Evolutionary conservation across 2,888 invertebrate genomes (phyloP).

Genomic region (Candidula unifasciata): DNA sequence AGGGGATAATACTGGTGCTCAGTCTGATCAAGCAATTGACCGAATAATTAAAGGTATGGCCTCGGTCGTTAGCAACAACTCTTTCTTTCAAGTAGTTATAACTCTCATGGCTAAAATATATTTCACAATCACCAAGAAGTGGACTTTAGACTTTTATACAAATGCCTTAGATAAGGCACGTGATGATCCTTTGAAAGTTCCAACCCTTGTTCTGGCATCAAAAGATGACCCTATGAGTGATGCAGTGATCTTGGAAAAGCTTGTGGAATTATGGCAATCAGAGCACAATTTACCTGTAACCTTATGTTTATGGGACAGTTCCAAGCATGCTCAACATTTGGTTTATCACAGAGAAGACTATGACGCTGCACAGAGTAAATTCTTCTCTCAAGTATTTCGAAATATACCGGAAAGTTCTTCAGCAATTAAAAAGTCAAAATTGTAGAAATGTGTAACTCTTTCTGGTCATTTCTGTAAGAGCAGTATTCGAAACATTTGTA

Average conservation of each 20-base stretch:
- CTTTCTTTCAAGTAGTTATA: conserved; percentile 55
- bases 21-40: conserved; percentile 52
- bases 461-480: neutral
- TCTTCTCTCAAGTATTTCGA: conserved; percentile 33
- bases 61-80: conserved; percentile 53
- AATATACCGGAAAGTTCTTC: neutral
- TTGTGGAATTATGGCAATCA: conserved; percentile 58
- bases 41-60: conserved; percentile 64
- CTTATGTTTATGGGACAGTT: conserved; percentile 56
- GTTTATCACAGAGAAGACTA: conserved; percentile 40
- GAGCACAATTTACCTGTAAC: conserved; percentile 54
- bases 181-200: conserved; percentile 59
- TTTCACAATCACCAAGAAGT: conserved; percentile 59
- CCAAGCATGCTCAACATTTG: conserved; percentile 57
- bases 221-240: conserved; percentile 67
- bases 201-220: conserved; percentile 62
- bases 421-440: neutral
- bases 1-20: neutral
- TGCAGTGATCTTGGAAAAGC: conserved; percentile 53
- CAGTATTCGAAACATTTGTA: neutral
- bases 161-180: conserved; percentile 58
- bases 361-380: neutral
- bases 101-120: conserved; percentile 57
- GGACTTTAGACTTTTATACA: conserved; percentile 65
- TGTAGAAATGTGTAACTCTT: neutral